Evolutionary conservation across 2,888 invertebrate genomes (phyloP), one percentile per base, ranked within the genome.

Genomic region (Leuctra nigra): DNA sequence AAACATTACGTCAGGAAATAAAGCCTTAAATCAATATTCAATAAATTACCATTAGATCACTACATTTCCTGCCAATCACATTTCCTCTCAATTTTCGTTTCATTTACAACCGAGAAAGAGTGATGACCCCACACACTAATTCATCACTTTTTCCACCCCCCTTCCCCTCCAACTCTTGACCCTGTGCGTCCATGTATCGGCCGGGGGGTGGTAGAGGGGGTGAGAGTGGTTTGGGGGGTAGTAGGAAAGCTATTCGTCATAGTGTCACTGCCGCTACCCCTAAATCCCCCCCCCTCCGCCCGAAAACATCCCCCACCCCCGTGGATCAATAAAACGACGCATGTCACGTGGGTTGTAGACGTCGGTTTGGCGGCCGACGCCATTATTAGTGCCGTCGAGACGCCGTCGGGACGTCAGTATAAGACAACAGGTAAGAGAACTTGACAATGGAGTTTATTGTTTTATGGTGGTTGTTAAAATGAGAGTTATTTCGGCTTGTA

Each of bases 241-340:
- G 41, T 41, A 16, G 41, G n/a, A n/a, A 18, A 41, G 41, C 41
- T 41, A 41, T 41, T 41, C 41, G 41, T 41, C 41, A 41, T 41
- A 41, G 41, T 41, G 41, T 41, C 41, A 41, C 41, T n/a, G 41
- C 20, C 38, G 16, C 38, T 38, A 14, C 38, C 38, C 38, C 38
- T 38, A 38, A 38, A 6, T 14, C 38, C 4, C 38, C 38, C 38
- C 16, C 38, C 38, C 38, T n/a, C 38, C 38, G 7, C 16, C 38
- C 16, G 4, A 4, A 38, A 14, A 9, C 11, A 7, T 9, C 38
- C 38, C 38, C 38, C 4, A 38, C 38, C 4, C 38, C 33, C 7
- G 11, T 11, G 11, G 38, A 41, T 41, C 41, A 41, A 41, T 41
- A 41, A 20, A 16, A 2, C 18, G 11, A 20, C 41, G 41, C 14